Conservation (phyloP, 1,140 invertebrate species). For the Helicoverpa zea region DNA sequence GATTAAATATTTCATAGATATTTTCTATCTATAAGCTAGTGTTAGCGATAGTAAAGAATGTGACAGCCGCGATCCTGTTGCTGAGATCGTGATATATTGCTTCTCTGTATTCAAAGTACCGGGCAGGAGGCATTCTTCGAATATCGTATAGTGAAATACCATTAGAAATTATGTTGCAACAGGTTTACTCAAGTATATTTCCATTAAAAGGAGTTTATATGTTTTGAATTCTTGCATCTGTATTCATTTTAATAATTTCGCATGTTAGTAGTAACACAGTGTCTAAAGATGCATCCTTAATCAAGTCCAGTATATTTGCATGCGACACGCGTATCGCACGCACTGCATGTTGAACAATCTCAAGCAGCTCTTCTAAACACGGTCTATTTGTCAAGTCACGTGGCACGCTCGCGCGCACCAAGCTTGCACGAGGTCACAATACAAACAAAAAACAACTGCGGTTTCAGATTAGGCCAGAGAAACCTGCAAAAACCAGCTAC, state of each 20-base stretch:
- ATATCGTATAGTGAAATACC: not conserved
- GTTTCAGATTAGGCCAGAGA: constrained; percentile 73
- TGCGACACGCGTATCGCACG: no score
- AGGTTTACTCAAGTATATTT: no score
- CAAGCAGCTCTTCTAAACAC: constrained; percentile 26
- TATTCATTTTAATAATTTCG: no score
- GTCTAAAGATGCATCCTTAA: no score
- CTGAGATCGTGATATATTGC: constrained; percentile 4
- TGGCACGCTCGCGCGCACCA: constrained; percentile 64
- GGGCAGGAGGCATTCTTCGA: not conserved
- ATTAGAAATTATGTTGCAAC: no score
- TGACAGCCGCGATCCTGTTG: constrained; percentile 11
- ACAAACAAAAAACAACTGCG: constrained; percentile 67
- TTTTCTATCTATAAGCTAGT: not conserved
- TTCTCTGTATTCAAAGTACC: not conserved
- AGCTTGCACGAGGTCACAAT: constrained; percentile 64
- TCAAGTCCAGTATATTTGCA: no score
- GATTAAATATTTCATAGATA: not conserved
- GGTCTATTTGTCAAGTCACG: constrained; percentile 54
- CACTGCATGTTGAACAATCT: constrained; percentile 40
- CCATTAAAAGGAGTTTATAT: no score
- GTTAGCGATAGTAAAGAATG: not conserved
- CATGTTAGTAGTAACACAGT: no score
- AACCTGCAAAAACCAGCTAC: constrained; percentile 79
- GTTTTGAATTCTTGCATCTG: no score